Percentiles rank a stretch among this genome's conserved stretches.
phyloP scores from a whole-genome alignment of 2,797 vertebrate genomes.

The Halcyon smyrnensis region DNA sequence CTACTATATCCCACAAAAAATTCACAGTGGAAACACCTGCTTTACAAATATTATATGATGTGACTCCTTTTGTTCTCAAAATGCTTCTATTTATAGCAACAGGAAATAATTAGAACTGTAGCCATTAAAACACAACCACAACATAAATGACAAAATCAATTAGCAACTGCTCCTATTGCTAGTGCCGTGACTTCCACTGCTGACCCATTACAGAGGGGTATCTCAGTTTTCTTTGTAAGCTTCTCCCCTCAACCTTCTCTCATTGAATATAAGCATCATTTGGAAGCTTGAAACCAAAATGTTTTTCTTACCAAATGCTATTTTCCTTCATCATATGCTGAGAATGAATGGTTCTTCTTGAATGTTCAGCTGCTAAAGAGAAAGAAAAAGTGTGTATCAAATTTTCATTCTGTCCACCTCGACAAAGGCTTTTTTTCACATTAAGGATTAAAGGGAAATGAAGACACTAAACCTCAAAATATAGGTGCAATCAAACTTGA shows the following conservation, averaged over 20 bases:
- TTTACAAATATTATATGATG: background rate
- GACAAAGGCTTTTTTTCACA: constrained; percentile 9
- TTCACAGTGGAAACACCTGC: constrained; percentile 9
- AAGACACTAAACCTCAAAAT: background rate
- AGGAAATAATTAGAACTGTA: background rate
- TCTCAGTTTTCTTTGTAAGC: background rate
- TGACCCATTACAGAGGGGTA: background rate
- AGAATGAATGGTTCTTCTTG: constrained; percentile 43
- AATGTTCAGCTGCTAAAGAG: constrained; percentile 57
- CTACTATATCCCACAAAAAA: constrained; percentile 7
- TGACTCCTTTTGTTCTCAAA: background rate
- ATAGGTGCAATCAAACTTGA: background rate
- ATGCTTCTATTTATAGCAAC: background rate
- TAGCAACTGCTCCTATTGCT: background rate
- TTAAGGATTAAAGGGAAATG: background rate
- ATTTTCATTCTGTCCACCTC: constrained; percentile 16
- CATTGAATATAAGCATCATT: background rate
- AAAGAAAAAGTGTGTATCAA: constrained; percentile 20
- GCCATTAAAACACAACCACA: background rate
- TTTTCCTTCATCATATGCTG: constrained; percentile 44
- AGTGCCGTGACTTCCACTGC: background rate
- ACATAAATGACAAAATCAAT: background rate
- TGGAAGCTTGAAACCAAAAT: constrained; percentile 38
- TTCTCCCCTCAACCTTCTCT: background rate
- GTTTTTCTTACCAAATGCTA: constrained; percentile 68